Percentiles rank a stretch among this genome's conserved stretches.
Evolutionary conservation across 2,113 vertebrate genomes (phyloP).

Genomic region (Tricholaema leucomelas): DNA sequence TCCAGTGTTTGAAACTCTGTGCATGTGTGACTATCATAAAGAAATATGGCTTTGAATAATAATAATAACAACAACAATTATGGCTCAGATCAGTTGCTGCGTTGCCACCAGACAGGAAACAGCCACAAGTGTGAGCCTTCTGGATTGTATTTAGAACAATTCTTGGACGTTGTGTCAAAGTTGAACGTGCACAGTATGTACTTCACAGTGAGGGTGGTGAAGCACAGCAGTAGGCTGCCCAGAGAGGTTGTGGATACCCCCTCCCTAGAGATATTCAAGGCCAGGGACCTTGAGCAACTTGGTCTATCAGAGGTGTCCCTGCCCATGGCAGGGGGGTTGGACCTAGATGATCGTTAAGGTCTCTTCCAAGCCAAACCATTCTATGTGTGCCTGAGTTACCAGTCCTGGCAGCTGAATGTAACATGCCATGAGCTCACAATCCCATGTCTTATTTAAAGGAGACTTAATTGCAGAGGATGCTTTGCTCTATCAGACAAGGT

Average conservation of each 20-base stretch:
- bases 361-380: too few species aligned
- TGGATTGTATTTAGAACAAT: background rate
- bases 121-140: background rate
- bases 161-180: background rate
- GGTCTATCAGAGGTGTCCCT: too few species aligned
- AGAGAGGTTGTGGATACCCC: too few species aligned
- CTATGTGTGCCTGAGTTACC: background rate
- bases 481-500: background rate
- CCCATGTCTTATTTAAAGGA: background rate
- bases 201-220: too few species aligned
- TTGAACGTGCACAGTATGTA: background rate
- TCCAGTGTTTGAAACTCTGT: background rate
- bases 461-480: background rate
- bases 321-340: too few species aligned
- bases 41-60: background rate
- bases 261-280: too few species aligned
- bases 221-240: too few species aligned
- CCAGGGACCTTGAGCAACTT: too few species aligned
- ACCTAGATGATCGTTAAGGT: too few species aligned
- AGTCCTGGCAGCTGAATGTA: background rate
- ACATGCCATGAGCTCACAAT: background rate
- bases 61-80: background rate
- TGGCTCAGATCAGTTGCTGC: background rate
- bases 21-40: background rate
- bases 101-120: background rate